phyloP scores from a whole-genome alignment of 2,888 invertebrate species.

The Cephus sareptanus region DNA sequence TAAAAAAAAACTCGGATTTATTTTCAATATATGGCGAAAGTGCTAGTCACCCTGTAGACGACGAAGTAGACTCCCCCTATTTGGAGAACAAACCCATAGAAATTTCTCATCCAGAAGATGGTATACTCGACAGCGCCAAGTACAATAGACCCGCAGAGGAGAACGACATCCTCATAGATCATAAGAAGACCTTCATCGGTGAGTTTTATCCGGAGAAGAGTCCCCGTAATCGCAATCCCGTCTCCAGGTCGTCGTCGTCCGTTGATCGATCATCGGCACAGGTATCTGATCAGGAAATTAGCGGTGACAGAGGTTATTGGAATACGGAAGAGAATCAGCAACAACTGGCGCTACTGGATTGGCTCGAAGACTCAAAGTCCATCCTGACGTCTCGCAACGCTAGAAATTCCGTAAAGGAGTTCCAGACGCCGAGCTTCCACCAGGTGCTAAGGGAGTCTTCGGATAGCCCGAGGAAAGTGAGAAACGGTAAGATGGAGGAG shows the following conservation, averaged over 20 bases:
- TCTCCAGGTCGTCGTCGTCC: constrained; percentile 26
- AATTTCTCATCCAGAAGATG: background rate
- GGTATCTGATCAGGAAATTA: background rate
- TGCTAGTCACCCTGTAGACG: constrained; percentile 48
- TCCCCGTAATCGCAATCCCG: constrained; percentile 27
- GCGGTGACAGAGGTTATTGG: background rate
- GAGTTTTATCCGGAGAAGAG: constrained; percentile 45
- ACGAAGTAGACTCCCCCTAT: constrained; percentile 60
- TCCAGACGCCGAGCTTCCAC: too few relatives aligned
- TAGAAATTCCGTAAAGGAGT: background rate
- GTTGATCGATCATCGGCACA: background rate
- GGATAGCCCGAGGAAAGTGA: too few relatives aligned
- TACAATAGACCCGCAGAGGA: background rate
- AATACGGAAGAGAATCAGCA: background rate
- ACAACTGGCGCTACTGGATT: too few relatives aligned
- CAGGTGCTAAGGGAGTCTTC: too few relatives aligned
- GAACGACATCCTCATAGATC: background rate
- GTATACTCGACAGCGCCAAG: background rate
- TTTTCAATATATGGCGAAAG: constrained; percentile 59
- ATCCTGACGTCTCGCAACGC: background rate
- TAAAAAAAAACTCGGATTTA: constrained; percentile 66
- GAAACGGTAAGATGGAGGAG: too few relatives aligned
- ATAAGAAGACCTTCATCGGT: constrained; percentile 38
- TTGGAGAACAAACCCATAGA: constrained; percentile 60
- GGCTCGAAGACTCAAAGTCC: too few relatives aligned